phyloP scores from a whole-genome alignment of 2,888 invertebrate genomes.

The Aspidiotus destructor region DNA sequence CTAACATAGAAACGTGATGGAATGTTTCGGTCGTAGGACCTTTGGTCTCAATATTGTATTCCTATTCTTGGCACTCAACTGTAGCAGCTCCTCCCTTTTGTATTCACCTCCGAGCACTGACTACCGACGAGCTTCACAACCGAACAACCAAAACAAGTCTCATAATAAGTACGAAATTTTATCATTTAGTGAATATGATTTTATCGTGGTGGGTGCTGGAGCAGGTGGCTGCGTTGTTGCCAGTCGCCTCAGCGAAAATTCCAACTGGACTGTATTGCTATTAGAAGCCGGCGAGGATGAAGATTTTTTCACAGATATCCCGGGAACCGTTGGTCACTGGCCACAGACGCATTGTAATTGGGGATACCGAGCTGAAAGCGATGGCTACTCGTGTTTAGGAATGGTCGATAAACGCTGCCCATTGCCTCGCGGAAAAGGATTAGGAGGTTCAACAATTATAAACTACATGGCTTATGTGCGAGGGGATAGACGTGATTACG shows the following conservation, averaged over 20 bases:
- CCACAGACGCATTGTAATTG: conserved; percentile 56
- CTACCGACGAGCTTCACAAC: no score
- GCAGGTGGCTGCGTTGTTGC: conserved; percentile 62
- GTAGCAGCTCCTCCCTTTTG: no score
- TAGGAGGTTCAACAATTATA: conserved; percentile 46
- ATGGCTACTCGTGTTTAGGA: conserved; percentile 50
- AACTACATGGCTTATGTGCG: conserved; percentile 50
- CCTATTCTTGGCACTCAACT: no score
- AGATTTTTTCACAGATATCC: conserved; percentile 50
- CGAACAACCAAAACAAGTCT: no score
- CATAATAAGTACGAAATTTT: no score
- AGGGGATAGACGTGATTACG: conserved; percentile 38
- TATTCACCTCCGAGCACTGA: no score
- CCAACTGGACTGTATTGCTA: conserved; percentile 52
- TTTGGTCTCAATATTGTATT: no score
- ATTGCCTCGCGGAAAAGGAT: conserved; percentile 38
- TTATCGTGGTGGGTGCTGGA: conserved; percentile 52
- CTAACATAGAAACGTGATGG: no score
- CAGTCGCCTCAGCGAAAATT: conserved; percentile 56
- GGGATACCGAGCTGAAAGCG: conserved; percentile 59
- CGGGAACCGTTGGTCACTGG: conserved; percentile 48
- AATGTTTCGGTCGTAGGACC: no score
- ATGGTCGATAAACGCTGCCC: conserved; percentile 38
- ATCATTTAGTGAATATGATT: conserved; percentile 37
- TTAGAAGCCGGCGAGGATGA: conserved; percentile 54